Base-by-base conservation (phyloP, 1,140 invertebrate genomes). In the Drosophila varians region DNA sequence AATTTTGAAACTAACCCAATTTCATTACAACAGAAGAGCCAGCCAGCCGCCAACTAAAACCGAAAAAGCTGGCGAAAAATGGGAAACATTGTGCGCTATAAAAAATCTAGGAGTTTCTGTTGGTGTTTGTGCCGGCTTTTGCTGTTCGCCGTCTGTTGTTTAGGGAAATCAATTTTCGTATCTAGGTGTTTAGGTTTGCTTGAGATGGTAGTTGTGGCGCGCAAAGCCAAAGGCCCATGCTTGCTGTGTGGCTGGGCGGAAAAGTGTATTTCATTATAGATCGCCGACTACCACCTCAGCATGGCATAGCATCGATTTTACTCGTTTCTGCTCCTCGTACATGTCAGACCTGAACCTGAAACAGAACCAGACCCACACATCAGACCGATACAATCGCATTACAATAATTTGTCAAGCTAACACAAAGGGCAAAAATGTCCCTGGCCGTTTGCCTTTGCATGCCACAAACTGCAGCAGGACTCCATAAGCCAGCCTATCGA, bases 261-360 rank as follows among this genome's bases (percentile, higher is more conserved):
- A 23, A 64, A 52, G 60, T n/a, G 60, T 66, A 52, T 43, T 66
- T 28, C 60, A 66, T 66, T 65, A 66, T 66, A 64, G 62, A 26
- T 8, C 45, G 8, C 12, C 14, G 3, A 16, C 36, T n/a, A 14
- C 42, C 46, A 57, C 54, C 48, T 43, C 51, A 23, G 12, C 64
- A 47, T 83, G 75, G 75, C 79, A 83, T 84, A 47, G 49, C 73
- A 84, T 84, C 80, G 80, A 84, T 84, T 76, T 84, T 84, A 77
- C 56, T 57, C 45, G 42, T 61, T n/a, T 64, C 2, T 31, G 21
- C 3, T 5, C 34, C 48, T 51, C 54, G 45, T 65, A 58, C 75
- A 61, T 78, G 76, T n/a, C 75, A 31, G 57, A 34, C 38, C 64
- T 55, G 8, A 61, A 47, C 46, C 62, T 47, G 12, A 38, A 38